Evolutionary conservation across 2,888 invertebrate species (phyloP).

Genomic region (Toxonevra muliebris): DNA sequence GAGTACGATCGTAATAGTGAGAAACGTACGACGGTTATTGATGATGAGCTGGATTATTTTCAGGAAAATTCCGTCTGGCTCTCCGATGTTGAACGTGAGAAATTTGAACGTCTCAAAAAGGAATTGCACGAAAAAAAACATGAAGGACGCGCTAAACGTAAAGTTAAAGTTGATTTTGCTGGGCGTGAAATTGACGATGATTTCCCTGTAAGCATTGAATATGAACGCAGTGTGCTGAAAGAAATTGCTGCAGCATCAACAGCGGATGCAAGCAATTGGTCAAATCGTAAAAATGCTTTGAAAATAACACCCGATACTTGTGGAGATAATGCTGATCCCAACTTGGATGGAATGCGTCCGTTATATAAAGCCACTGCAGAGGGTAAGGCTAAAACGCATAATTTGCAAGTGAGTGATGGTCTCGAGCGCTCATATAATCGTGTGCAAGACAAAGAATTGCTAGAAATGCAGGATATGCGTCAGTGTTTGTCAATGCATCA

Average conservation of each 20-base stretch:
- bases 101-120: constrained; percentile 73
- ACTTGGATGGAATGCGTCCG: constrained; percentile 49
- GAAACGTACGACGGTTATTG: constrained; percentile 67
- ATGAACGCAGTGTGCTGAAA: constrained; percentile 62
- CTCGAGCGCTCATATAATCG: constrained; percentile 64
- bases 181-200: constrained; percentile 70
- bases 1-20: constrained; percentile 85
- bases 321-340: constrained; percentile 43
- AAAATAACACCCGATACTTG: constrained; percentile 36
- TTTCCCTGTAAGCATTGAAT: constrained; percentile 57
- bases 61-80: constrained; percentile 85
- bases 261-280: constrained; percentile 42
- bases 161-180: constrained; percentile 81
- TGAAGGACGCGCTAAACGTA: constrained; percentile 73
- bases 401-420: constrained; percentile 35
- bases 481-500: constrained; percentile 94
- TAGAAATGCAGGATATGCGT: constrained; percentile 87
- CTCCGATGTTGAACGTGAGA: constrained; percentile 74
- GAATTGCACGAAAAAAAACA: constrained; percentile 75
- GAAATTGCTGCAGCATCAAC: constrained; percentile 59
- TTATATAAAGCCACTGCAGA: constrained; percentile 44
- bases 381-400: constrained; percentile 32
- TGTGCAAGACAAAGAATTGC: constrained; percentile 80
- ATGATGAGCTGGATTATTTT: constrained; percentile 96
- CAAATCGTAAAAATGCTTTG: constrained; percentile 40